phyloP scores from a whole-genome alignment of 2,797 vertebrate genomes.

The Hephaestus fuliginosus region DNA sequence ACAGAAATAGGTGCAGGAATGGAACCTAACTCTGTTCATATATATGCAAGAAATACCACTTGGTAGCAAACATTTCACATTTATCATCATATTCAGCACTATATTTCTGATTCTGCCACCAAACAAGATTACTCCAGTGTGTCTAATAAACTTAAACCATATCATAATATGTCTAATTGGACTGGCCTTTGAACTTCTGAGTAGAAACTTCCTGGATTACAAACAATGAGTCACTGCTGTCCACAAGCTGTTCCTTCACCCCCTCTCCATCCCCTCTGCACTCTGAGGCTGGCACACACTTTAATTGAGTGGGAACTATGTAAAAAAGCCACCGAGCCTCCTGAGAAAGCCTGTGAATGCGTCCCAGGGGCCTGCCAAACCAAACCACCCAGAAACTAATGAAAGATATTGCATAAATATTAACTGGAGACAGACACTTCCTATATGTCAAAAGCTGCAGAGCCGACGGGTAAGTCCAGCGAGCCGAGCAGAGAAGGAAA shows the following conservation, averaged over 20 bases:
- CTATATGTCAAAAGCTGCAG: constrained; percentile 33
- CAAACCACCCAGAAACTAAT: constrained; percentile 48
- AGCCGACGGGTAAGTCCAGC: background rate
- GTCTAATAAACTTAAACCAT: constrained; percentile 18
- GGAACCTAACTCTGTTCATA: background rate
- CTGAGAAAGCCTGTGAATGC: constrained; percentile 58
- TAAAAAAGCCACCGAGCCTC: constrained; percentile 46
- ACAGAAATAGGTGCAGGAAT: constrained; percentile 7
- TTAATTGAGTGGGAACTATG: constrained; percentile 63
- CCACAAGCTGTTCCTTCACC: constrained; percentile 24
- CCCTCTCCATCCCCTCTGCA: constrained; percentile 11
- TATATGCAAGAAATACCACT: background rate
- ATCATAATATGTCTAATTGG: constrained; percentile 19
- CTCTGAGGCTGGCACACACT: constrained; percentile 31
- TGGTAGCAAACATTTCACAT: constrained; percentile 5
- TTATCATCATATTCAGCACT: background rate
- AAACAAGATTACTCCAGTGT: background rate
- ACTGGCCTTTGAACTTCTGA: constrained; percentile 33
- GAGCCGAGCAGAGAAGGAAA: constrained; percentile 21
- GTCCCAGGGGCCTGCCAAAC: constrained; percentile 41
- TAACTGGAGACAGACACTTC: constrained; percentile 31
- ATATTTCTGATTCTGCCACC: background rate
- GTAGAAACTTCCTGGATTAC: constrained; percentile 41
- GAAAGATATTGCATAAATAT: constrained; percentile 23
- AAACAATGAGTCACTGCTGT: constrained; percentile 39